Evolutionary conservation across 2,888 invertebrate genomes (phyloP).

Genomic region (Serripes groenlandicus): DNA sequence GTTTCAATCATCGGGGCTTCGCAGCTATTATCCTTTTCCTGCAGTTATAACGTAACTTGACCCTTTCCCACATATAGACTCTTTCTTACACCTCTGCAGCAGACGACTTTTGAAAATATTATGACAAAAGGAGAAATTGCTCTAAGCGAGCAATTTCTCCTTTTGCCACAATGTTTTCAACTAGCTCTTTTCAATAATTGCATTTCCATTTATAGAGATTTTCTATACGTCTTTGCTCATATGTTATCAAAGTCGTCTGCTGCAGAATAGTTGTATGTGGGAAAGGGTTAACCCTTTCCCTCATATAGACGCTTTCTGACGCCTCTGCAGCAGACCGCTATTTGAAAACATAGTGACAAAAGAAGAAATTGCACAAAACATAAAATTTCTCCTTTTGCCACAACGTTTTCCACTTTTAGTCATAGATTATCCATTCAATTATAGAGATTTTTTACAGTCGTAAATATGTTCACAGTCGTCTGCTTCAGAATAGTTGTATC

Average conservation of each 20-base stretch:
- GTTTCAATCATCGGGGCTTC: constrained; percentile 10
- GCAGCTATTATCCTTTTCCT: neutral
- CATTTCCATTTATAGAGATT: too few species aligned
- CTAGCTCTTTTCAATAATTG: neutral
- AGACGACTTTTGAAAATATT: too few species aligned
- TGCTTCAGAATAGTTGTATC: too few species aligned
- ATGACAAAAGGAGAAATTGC: neutral
- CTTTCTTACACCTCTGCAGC: too few species aligned
- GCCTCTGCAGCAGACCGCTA: neutral
- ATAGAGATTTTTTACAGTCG: too few species aligned
- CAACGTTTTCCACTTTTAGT: constrained; percentile 1
- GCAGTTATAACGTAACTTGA: too few species aligned
- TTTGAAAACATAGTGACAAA: neutral
- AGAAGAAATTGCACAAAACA: neutral
- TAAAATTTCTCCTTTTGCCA: neutral
- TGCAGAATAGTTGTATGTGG: too few species aligned
- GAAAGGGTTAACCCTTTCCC: neutral
- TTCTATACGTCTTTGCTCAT: too few species aligned
- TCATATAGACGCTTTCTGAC: neutral
- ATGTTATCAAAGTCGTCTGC: too few species aligned
- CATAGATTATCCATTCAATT: too few species aligned
- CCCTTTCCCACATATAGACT: too few species aligned
- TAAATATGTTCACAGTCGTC: too few species aligned
- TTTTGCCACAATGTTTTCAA: neutral
- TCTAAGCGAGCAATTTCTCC: neutral